phyloP scores from a whole-genome alignment of 2,113 vertebrate species.

The Passer domesticus region DNA sequence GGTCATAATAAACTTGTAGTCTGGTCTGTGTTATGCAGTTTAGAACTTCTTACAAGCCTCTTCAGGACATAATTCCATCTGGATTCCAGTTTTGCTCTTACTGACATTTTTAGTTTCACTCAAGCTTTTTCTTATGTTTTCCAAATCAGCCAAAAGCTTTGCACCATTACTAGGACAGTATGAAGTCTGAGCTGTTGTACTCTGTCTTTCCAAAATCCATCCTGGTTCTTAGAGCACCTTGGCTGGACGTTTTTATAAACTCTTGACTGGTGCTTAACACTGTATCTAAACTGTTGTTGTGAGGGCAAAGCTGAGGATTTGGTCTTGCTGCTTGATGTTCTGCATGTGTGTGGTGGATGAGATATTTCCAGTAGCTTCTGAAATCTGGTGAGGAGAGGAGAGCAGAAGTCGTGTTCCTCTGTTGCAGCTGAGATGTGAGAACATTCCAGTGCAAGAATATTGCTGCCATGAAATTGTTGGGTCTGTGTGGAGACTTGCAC shows the following conservation, averaged over 20 bases:
- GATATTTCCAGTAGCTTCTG: neutral
- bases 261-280: neutral
- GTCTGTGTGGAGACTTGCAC: neutral
- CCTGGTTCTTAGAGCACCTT: neutral
- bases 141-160: neutral
- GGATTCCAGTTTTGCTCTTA: neutral
- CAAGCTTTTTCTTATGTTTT: neutral
- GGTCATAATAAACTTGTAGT: neutral
- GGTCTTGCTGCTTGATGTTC: neutral
- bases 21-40: neutral
- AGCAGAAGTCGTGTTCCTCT: neutral
- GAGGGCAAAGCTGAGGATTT: neutral
- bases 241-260: neutral
- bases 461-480: neutral
- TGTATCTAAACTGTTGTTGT: neutral
- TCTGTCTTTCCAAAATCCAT: neutral
- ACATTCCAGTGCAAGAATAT: neutral
- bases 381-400: neutral
- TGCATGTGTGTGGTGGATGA: rapidly evolving
- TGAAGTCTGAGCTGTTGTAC: neutral
- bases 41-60: neutral
- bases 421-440: neutral
- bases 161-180: neutral
- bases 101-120: neutral
- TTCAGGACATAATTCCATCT: neutral